Percentiles rank a stretch among this genome's conserved stretches.
Evolutionary conservation across 2,888 invertebrate genomes (phyloP).

Genomic region (Dilophus febrilis): DNA sequence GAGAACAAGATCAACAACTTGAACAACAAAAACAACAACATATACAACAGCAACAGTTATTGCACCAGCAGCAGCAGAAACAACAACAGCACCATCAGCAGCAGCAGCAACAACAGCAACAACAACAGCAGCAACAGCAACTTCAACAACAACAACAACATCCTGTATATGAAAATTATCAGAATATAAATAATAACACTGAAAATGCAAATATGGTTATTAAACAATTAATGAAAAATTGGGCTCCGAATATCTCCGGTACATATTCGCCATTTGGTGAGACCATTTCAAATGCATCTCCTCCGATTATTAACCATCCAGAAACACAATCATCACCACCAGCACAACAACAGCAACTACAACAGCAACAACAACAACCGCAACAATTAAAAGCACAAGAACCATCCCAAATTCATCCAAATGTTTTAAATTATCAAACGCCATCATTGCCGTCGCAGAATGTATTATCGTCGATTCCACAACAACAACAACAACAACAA

Average conservation of each 20-base stretch:
- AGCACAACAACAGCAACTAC: constrained; percentile 8
- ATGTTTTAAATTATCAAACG: too few relatives aligned
- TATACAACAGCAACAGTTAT: too few relatives aligned
- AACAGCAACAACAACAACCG: constrained; percentile 3
- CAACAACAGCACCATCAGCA: too few relatives aligned
- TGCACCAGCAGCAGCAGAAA: constrained; percentile 1
- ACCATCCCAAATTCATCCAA: too few relatives aligned
- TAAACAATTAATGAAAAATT: constrained; percentile 26
- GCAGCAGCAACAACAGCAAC: constrained; percentile 3
- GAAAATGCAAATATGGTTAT: constrained; percentile 19
- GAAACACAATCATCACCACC: constrained; percentile 1
- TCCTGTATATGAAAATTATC: background rate
- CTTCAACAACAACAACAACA: background rate
- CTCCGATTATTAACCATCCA: too few relatives aligned
- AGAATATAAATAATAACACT: too few relatives aligned
- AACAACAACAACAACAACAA: too few relatives aligned
- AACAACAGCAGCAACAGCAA: constrained; percentile 1
- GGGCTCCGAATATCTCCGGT: constrained; percentile 25
- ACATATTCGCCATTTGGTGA: constrained; percentile 23
- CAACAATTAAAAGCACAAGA: too few relatives aligned
- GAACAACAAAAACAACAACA: too few relatives aligned
- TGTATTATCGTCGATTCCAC: too few relatives aligned
- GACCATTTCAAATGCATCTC: constrained; percentile 2
- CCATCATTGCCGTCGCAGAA: too few relatives aligned
- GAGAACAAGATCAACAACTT: background rate